phyloP scores from a whole-genome alignment of 92 coral and sea anemone genomes.

The Palythoa caribaeorum region DNA sequence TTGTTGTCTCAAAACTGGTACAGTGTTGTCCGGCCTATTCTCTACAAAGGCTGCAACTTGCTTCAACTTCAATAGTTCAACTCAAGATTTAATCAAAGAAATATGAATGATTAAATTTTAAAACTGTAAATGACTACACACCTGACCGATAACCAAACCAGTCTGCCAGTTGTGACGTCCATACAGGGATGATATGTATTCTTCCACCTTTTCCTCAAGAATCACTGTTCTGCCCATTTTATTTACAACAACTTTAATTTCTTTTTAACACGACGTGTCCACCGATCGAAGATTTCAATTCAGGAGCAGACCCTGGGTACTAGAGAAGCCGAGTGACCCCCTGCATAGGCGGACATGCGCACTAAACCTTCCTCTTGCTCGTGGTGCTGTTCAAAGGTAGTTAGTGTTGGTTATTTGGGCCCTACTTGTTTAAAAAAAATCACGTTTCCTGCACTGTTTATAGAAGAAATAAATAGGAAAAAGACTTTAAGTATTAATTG shows the following conservation, averaged over 20 bases:
- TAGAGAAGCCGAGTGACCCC: conserved; percentile 58
- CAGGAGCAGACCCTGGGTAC: conserved; percentile 27
- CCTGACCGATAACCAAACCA: conserved; percentile 95
- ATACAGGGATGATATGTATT: conserved; percentile 81
- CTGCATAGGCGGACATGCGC: conserved; percentile 92
- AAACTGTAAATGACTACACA: conserved; percentile 1
- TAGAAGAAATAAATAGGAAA: neutral
- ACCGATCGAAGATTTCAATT: neutral
- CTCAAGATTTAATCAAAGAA: too few relatives aligned
- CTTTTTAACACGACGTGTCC: neutral
- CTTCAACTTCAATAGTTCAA: too few relatives aligned
- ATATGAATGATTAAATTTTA: neutral
- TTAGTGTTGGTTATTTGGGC: neutral
- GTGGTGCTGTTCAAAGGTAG: conserved; percentile 86
- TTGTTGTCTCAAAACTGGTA: neutral
- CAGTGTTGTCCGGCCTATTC: neutral
- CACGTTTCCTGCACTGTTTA: neutral
- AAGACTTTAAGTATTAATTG: neutral
- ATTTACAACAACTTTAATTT: neutral
- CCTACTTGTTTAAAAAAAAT: neutral
- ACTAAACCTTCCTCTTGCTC: conserved; percentile 76
- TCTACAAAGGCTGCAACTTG: neutral
- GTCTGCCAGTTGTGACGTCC: conserved; percentile 85
- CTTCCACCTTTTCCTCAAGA: conserved; percentile 80
- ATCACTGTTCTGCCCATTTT: conserved; percentile 91